A percentile compares a stretch with the other conserved stretches of the same genome.
These are phyloP conservation scores for Agrypnus murinus DNA, from an alignment of 2,888 invertebrate genomes.

Conservation along the genomic window DNA sequence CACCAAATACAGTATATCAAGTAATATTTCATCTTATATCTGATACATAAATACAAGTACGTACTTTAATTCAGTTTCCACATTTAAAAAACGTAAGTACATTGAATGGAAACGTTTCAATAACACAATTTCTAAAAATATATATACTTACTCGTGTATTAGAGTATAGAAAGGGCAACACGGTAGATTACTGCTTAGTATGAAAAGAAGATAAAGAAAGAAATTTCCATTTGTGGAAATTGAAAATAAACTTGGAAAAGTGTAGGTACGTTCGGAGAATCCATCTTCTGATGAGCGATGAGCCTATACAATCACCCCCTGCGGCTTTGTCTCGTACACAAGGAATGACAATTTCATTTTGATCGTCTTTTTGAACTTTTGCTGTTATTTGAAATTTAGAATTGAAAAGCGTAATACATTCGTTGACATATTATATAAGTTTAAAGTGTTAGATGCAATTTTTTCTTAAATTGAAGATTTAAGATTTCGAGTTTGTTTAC, in stretches of 20 bases:
- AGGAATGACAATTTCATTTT: constrained; percentile 21
- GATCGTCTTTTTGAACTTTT: constrained; percentile 21
- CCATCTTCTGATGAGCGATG: constrained; percentile 12
- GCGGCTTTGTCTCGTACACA: constrained; percentile 23
- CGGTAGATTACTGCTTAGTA: background rate
- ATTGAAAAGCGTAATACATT: too few relatives aligned
- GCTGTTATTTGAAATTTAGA: background rate
- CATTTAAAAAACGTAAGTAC: background rate
- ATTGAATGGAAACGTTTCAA: constrained; percentile 7
- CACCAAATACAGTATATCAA: too few relatives aligned
- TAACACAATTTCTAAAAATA: constrained; percentile 13
- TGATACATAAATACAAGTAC: too few relatives aligned
- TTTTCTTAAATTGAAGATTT: too few relatives aligned
- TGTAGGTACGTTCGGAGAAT: constrained; percentile 9
- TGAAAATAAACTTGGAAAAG: constrained; percentile 12
- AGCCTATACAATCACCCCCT: constrained; percentile 12
- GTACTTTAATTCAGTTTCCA: too few relatives aligned
- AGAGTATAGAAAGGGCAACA: background rate
- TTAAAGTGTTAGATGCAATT: too few relatives aligned
- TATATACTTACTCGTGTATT: background rate
- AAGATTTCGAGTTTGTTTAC: too few relatives aligned
- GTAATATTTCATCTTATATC: too few relatives aligned
- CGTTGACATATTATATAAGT: too few relatives aligned
- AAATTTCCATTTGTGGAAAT: constrained; percentile 17
- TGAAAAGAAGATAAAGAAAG: constrained; percentile 23